Base-by-base conservation (phyloP, 2,888 invertebrate species). In the Melanostoma mellinum region DNA sequence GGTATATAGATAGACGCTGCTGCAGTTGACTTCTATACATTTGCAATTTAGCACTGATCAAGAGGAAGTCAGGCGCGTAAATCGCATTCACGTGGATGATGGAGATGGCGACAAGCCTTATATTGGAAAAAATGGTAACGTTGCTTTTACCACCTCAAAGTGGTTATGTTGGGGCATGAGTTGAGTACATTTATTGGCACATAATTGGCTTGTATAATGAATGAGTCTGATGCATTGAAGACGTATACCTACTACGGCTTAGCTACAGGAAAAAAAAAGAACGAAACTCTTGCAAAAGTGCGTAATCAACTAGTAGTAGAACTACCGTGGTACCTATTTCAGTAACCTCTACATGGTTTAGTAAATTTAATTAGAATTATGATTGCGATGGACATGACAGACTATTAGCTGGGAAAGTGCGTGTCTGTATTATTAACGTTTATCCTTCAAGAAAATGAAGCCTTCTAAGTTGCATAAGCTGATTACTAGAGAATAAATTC, bases 1-100 rank as follows among this genome's bases (percentile, higher is more conserved):
- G 44, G 56, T 50, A 38, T 55, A 68, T 50, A 35, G 61, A 72
- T 73, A 74, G 60, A 71, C 63, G 55, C 33, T 65, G 56, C 56
- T 56, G 50, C 33, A 44, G 44, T 52, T 65, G 36, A 30, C 48
- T 58, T 3, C 46, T 65, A 36, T 60, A 56, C 10, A 53, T 32
- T 20, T 61, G 44, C 50, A 35, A 46, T 65, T 80, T 75, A 56
- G 10, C 53, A 56, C 61, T 63, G 52, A 56, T 75, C 65, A 53
- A 33, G 35, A 60, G 56, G 42, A 65, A 61, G 53, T 55, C 44
- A 67, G 33, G 33, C 40, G 76, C 60, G 33, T 67, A 50, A 77
- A 73, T 53, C 52, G 73, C 68, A 35, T 69, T 69, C 73, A 44
- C 30, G 63, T 68, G 55, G 42, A 58, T 32, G 44, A 53, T 65